These are phyloP conservation scores for Halcyon smyrnensis DNA, from an alignment of 2,797 vertebrate species.

Conservation along the genomic window DNA sequence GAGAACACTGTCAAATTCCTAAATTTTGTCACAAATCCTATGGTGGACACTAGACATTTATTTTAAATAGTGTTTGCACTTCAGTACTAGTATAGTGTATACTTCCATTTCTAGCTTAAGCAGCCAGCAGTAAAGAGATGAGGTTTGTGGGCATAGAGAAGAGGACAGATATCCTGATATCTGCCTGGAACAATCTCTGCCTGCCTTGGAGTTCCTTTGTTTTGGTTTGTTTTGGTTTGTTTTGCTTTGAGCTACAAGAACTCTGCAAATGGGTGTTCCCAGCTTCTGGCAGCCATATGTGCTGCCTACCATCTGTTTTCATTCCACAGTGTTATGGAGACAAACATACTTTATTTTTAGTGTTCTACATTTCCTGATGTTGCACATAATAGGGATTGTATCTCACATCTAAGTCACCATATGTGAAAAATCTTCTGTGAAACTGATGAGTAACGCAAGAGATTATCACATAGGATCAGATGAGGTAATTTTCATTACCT, in stretches of 20 bases:
- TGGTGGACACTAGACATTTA: background rate
- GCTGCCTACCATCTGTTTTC: slow-evolving; percentile 57
- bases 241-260: slow-evolving; percentile 40
- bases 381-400: background rate
- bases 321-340: slow-evolving; percentile 34
- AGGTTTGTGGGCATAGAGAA: fast-evolving
- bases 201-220: background rate
- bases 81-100: background rate
- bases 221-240: background rate
- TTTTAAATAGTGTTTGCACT: background rate
- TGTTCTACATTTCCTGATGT: slow-evolving; percentile 8
- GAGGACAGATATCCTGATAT: background rate
- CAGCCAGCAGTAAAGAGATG: background rate
- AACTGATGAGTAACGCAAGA: background rate
- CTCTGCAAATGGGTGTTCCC: slow-evolving; percentile 34
- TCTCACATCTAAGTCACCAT: background rate
- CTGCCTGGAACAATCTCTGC: background rate
- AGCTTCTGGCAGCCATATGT: slow-evolving; percentile 42
- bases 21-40: background rate
- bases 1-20: background rate
- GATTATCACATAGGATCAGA: background rate
- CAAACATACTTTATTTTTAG: slow-evolving; percentile 52
- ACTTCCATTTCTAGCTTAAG: background rate
- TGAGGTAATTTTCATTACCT: background rate
- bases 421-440: background rate